These are phyloP conservation scores for Hoplias malabaricus DNA, from an alignment of 2,113 vertebrate species.

Conservation along the genomic window DNA sequence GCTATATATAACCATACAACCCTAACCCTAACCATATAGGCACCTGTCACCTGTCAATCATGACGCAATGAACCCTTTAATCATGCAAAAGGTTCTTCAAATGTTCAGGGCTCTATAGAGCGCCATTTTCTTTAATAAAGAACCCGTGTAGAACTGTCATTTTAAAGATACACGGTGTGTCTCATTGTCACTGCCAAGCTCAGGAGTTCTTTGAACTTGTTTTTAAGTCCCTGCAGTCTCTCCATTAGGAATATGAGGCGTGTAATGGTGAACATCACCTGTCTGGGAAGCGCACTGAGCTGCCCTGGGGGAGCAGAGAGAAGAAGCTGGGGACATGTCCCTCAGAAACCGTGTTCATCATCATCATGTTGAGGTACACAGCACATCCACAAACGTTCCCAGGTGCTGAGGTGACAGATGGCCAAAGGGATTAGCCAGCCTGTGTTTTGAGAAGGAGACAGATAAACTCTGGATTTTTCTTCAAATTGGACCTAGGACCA, in stretches of 20 bases:
- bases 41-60: too few species aligned
- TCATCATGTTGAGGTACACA: neutral
- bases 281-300: constrained; percentile 39
- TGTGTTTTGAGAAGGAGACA: neutral
- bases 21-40: too few species aligned
- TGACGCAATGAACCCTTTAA: too few species aligned
- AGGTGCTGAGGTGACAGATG: constrained; percentile 17
- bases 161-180: constrained; percentile 49
- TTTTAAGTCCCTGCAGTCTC: constrained; percentile 37
- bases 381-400: constrained; percentile 20
- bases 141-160: too few species aligned
- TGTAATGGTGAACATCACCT: constrained; percentile 29
- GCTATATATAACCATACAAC: too few species aligned
- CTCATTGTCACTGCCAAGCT: constrained; percentile 59
- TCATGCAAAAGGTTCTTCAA: too few species aligned
- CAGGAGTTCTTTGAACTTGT: constrained; percentile 60
- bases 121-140: too few species aligned
- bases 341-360: neutral
- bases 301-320: constrained; percentile 29
- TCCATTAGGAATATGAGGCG: constrained; percentile 50
- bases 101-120: too few species aligned
- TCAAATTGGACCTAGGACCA: neutral
- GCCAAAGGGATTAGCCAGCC: neutral
- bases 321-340: neutral
- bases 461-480: neutral